Conservation (phyloP, 1,140 invertebrate species). For the Berghia stephanieae region DNA sequence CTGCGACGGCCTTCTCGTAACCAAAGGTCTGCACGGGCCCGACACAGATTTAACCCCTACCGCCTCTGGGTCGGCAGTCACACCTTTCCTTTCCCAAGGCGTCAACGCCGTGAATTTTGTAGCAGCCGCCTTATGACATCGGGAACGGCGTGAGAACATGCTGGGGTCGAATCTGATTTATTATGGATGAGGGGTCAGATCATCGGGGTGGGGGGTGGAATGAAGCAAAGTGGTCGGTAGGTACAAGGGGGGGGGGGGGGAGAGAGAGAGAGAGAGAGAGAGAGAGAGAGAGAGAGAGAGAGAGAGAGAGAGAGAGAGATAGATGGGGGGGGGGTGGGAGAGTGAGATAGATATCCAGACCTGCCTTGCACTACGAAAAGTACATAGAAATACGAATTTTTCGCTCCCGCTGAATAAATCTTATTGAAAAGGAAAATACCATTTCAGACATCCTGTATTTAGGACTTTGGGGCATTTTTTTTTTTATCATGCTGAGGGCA, state of each 20-base stretch:
- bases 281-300: conserved; percentile 21
- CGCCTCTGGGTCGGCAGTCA: background rate
- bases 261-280: background rate
- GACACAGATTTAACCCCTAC: background rate
- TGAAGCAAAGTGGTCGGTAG: background rate
- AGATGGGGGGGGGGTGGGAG: background rate
- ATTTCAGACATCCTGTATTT: background rate
- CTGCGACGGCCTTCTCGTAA: too few relatives aligned
- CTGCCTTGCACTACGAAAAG: too few relatives aligned
- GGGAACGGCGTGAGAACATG: too few relatives aligned
- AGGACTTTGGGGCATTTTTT: too few relatives aligned
- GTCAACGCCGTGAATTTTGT: too few relatives aligned
- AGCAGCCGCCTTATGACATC: too few relatives aligned
- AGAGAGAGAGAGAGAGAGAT: too few relatives aligned
- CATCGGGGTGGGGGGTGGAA: background rate
- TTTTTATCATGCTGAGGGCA: too few relatives aligned
- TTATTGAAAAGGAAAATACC: background rate
- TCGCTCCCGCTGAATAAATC: background rate
- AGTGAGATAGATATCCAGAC: conserved; percentile 7
- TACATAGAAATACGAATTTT: too few relatives aligned
- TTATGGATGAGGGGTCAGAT: background rate
- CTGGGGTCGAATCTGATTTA: too few relatives aligned
- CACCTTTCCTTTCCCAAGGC: background rate
- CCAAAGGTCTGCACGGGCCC: too few relatives aligned
- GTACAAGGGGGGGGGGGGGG: background rate